These are phyloP conservation scores for Calliopsis andreniformis DNA, from an alignment of 1,140 invertebrate genomes.

Conservation along the genomic window DNA sequence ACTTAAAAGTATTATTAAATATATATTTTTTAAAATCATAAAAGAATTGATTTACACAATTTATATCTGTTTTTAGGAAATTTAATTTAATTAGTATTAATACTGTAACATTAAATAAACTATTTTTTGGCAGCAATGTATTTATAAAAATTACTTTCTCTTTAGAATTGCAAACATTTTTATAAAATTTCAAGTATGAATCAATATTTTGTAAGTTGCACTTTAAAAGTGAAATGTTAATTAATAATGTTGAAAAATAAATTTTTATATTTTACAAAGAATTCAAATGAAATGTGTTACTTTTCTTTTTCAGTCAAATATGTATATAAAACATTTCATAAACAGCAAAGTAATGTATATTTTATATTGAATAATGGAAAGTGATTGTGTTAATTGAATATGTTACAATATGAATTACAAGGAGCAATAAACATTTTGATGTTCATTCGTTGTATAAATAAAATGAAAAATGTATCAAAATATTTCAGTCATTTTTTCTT, in stretches of 20 bases:
- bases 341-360: not conserved
- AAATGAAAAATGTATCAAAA: not conserved
- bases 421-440: not conserved
- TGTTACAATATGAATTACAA: no score
- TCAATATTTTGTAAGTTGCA: constrained; percentile 19
- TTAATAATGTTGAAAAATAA: not conserved
- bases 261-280: constrained; percentile 4
- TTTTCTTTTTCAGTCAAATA: no score
- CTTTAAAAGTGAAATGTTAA: constrained; percentile 1
- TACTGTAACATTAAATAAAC: constrained; percentile 9
- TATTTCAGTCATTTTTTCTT: not conserved
- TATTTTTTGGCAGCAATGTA: constrained; percentile 13
- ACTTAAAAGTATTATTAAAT: constrained; percentile 6
- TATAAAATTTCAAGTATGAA: constrained; percentile 2
- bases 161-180: constrained; percentile 5
- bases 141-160: not conserved
- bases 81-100: constrained; percentile 11
- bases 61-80: not conserved
- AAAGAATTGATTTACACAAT: not conserved
- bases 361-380: not conserved
- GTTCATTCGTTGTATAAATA: not conserved
- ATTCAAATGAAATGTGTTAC: no score
- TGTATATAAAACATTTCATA: not conserved
- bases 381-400: no score
- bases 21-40: constrained; percentile 18